Base-by-base conservation (phyloP, 2,797 vertebrate species). In the Phoebastria nigripes region DNA sequence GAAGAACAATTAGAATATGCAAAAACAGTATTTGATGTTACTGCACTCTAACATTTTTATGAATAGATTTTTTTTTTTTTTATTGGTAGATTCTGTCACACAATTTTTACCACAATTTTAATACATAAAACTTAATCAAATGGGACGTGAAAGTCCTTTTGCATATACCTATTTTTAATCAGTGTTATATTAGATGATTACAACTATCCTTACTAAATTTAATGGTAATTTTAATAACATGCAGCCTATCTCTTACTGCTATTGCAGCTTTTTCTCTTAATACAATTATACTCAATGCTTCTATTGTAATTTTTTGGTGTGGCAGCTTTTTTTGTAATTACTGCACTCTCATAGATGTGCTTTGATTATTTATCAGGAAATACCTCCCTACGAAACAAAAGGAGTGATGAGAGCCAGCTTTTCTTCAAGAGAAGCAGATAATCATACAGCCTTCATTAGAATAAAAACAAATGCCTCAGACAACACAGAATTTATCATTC, bases 361-460 rank as follows among this genome's bases (percentile, higher is more conserved):
- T 93, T 89, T 58, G 73, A 66, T 94, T 95, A 47, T 96, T 94
- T 94, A 92, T 49, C 95, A 99, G 99, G 99, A 99, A 98, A 99
- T 99, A 72, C 99, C 99, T 94, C 99, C 99, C 3, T 99, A 99
- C 91, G 99, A 99, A 98, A 99, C 99, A 28, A 99, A 99, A 96
- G 99, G 99, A 93, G 99, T 99, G 92, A 99, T 99, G 99, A 99
- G 99, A 98, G 99, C 99, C 96, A 99, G 99, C 96, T 99, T 99
- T 98, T 99, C 99, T 2, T 99, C 99, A 14, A 98, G 99, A 98
- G 99, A 99, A 90, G 99, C 98, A n/a, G 99, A 99, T 98, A 99
- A 99, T 98, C 99, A 99, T 97, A 99, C 99, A 26, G 99, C 99
- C 88, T 99, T 99, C 96, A 99, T 99, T 94, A 98, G 99, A 97